Conservation (phyloP, 2,888 invertebrate species). For the Nyleta sp. region DNA sequence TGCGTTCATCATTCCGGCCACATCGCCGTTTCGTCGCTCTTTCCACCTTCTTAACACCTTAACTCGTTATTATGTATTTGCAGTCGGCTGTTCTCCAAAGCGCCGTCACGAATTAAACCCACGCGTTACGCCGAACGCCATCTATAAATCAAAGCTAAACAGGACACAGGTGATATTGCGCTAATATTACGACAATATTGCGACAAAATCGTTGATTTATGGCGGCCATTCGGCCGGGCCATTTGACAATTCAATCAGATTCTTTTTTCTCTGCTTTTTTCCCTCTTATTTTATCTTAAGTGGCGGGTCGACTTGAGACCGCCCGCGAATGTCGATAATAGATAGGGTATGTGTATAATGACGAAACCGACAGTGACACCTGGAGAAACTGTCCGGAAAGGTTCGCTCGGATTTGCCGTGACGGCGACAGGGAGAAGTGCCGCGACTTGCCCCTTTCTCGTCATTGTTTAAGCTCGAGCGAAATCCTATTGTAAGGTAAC, state of each 20-base stretch:
- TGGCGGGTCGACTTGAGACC: conserved; percentile 16
- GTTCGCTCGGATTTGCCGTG: conserved; percentile 18
- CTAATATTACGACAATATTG: conserved; percentile 47
- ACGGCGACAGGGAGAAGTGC: conserved; percentile 60
- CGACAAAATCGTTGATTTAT: conserved; percentile 49
- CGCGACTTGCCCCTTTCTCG: conserved; percentile 5
- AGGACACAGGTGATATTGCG: conserved; percentile 48
- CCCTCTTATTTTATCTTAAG: conserved; percentile 26
- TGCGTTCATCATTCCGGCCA: conserved; percentile 47
- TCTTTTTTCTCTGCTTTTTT: no score
- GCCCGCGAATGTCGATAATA: conserved; percentile 34
- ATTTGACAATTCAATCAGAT: no score
- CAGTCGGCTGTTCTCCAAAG: conserved; percentile 20
- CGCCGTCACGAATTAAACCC: conserved; percentile 29
- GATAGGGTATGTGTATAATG: conserved; percentile 38
- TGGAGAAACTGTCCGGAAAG: conserved; percentile 22
- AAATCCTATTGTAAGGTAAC: conserved; percentile 15
- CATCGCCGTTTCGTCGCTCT: conserved; percentile 37
- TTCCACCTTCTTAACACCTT: conserved; percentile 48
- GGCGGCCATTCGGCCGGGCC: not conserved
- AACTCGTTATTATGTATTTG: conserved; percentile 42
- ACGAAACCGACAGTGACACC: conserved; percentile 32
- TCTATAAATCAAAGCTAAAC: conserved; percentile 44
- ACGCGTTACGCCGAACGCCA: not conserved
- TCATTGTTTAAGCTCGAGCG: conserved; percentile 22